phyloP scores from a whole-genome alignment of 2,888 invertebrate genomes.

The Brachyptera putata region DNA sequence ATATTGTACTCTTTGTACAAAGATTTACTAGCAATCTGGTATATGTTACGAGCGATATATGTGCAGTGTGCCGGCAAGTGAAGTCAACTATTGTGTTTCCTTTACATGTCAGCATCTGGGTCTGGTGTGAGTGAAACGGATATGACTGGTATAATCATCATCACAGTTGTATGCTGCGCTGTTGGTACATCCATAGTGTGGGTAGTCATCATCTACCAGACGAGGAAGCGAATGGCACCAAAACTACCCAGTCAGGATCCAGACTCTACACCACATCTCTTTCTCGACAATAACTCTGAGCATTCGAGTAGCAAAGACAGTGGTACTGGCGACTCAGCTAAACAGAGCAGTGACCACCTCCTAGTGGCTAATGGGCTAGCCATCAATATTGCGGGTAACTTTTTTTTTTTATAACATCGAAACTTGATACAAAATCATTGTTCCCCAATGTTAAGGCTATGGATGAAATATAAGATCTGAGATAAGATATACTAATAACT shows the following conservation, averaged over 20 bases:
- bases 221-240: conserved; percentile 61
- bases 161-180: conserved; percentile 85
- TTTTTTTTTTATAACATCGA: too few relatives aligned
- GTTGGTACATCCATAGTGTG: conserved; percentile 88
- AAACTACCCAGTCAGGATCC: conserved; percentile 26
- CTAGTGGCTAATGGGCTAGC: conserved; percentile 30
- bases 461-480: too few relatives aligned
- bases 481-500: too few relatives aligned
- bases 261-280: conserved; percentile 36
- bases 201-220: conserved; percentile 87
- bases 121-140: conserved; percentile 63
- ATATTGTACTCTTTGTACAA: too few relatives aligned
- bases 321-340: conserved; percentile 75
- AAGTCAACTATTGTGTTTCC: too few relatives aligned
- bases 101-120: conserved; percentile 48
- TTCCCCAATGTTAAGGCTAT: too few relatives aligned
- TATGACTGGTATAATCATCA: conserved; percentile 81
- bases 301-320: conserved; percentile 72
- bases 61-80: too few relatives aligned
- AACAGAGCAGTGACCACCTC: conserved; percentile 62
- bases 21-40: too few relatives aligned
- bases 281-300: conserved; percentile 66
- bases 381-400: not conserved
- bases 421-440: too few relatives aligned
- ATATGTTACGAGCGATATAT: too few relatives aligned